A percentile compares a stretch with the other conserved stretches of the same genome.
Conservation (phyloP, 2,113 vertebrate genomes). For the Gavia stellata region DNA sequence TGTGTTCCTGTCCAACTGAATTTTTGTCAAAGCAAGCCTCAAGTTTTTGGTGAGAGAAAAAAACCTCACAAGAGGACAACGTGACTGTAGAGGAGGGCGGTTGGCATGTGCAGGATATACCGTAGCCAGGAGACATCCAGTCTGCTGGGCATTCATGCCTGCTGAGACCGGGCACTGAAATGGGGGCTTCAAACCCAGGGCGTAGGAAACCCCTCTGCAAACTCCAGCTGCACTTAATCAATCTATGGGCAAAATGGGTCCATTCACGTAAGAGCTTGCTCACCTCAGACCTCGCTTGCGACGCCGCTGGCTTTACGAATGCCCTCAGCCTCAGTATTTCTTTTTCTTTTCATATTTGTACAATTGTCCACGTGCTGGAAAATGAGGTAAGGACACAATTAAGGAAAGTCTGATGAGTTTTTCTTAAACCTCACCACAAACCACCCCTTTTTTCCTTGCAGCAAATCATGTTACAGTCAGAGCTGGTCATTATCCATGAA, state of each 20-base stretch:
- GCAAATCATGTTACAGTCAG: not conserved
- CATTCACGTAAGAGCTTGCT: rapidly evolving
- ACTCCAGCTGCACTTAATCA: not conserved
- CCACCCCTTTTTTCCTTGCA: not conserved
- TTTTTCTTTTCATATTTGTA: not conserved
- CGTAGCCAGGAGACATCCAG: not conserved
- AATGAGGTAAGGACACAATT: not conserved
- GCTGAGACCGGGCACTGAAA: not conserved
- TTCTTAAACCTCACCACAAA: not conserved
- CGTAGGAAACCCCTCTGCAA: not conserved
- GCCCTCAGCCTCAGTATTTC: not conserved
- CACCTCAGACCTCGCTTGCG: not conserved
- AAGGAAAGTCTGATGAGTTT: not conserved
- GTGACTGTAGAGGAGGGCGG: not conserved
- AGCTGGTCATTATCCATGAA: not conserved
- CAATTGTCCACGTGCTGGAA: not conserved
- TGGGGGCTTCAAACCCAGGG: not conserved
- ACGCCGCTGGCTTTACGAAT: not conserved
- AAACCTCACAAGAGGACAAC: not conserved
- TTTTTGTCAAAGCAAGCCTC: not conserved
- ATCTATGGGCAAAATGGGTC: not conserved
- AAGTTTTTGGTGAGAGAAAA: not conserved
- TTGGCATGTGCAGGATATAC: no score
- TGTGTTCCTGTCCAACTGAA: not conserved
- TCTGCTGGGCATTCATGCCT: not conserved